Evolutionary conservation across 2,797 vertebrate species (phyloP).

Genomic region (Dipus sagitta): DNA sequence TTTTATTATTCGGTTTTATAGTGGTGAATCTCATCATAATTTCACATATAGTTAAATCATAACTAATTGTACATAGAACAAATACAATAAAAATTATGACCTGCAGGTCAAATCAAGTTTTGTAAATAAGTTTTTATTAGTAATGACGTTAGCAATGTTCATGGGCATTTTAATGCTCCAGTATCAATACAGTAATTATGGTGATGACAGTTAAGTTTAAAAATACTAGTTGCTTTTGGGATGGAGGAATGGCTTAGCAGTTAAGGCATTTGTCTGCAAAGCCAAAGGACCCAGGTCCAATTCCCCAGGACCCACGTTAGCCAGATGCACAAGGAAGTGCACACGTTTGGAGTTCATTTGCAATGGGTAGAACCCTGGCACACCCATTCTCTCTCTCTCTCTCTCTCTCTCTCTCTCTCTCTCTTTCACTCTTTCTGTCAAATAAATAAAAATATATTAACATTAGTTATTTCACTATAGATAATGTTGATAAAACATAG

Average conservation of each 20-base stretch:
- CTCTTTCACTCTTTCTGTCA: too few relatives aligned
- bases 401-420: too few relatives aligned
- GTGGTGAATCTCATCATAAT: not conserved
- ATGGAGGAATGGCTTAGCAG: too few relatives aligned
- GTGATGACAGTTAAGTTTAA: not conserved
- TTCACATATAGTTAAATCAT: not conserved
- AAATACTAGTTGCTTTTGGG: too few relatives aligned
- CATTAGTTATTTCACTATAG: not conserved
- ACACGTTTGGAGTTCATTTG: too few relatives aligned
- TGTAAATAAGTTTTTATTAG: not conserved
- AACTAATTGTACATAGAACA: not conserved
- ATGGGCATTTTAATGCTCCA: not conserved
- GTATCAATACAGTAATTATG: not conserved
- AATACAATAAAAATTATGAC: not conserved
- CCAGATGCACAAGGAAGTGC: too few relatives aligned
- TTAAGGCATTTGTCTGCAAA: too few relatives aligned
- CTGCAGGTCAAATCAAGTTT: not conserved
- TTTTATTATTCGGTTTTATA: not conserved
- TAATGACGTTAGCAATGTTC: not conserved
- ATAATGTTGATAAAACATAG: not conserved
- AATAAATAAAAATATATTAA: too few relatives aligned
- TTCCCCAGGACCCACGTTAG: too few relatives aligned
- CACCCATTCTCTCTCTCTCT: too few relatives aligned
- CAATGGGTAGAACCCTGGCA: too few relatives aligned
- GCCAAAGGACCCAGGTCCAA: too few relatives aligned